phyloP scores from a whole-genome alignment of 1,140 invertebrate genomes.

The Drosophila funebris region DNA sequence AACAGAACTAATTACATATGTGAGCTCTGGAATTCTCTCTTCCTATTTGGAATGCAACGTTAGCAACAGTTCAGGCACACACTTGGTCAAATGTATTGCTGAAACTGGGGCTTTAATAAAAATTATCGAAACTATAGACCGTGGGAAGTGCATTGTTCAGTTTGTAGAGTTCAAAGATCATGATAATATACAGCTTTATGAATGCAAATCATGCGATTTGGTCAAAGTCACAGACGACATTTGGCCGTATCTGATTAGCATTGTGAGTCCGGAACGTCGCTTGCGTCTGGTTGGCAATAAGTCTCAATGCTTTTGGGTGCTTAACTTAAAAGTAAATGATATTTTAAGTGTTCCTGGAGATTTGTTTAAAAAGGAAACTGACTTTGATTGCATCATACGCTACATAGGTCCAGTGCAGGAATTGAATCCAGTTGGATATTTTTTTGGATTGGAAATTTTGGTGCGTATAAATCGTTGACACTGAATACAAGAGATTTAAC shows the following conservation, averaged over 20 bases:
- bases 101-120: constrained; percentile 51
- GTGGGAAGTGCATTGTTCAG: constrained; percentile 53
- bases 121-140: constrained; percentile 18
- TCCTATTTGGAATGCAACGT: constrained; percentile 4
- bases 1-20: constrained; percentile 17
- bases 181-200: constrained; percentile 50
- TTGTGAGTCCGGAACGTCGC: constrained; percentile 84
- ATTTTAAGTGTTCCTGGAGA: constrained; percentile 77
- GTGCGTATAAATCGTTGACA: constrained; percentile 67
- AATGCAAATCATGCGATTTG: constrained; percentile 40
- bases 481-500: background rate
- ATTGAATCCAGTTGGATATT: constrained; percentile 85
- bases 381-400: constrained; percentile 82
- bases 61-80: background rate
- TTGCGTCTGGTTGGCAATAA: constrained; percentile 84
- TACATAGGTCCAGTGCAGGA: constrained; percentile 85
- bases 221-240: constrained; percentile 65
- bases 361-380: constrained; percentile 61
- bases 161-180: constrained; percentile 39
- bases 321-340: constrained; percentile 67
- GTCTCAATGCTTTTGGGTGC: constrained; percentile 83
- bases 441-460: constrained; percentile 86
- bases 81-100: constrained; percentile 15
- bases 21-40: background rate
- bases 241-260: constrained; percentile 84